A percentile compares a stretch with the other conserved stretches of the same genome.
Evolutionary conservation across 2,113 vertebrate species (phyloP).

Genomic region (Turnix velox): DNA sequence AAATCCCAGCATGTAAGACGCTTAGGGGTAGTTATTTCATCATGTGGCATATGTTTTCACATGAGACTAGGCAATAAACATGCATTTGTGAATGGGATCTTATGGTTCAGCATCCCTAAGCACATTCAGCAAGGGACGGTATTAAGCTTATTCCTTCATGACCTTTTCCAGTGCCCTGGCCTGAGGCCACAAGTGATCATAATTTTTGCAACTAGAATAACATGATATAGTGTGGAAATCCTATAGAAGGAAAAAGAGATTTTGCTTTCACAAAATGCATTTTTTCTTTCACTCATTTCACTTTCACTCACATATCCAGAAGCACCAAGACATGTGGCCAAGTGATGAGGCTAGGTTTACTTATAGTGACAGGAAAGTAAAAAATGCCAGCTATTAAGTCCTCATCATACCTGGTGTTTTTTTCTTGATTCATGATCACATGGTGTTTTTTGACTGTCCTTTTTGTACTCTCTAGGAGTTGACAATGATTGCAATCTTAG

Average conservation of each 20-base stretch:
- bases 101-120: not conserved
- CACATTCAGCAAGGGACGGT: not conserved
- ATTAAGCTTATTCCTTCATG: not conserved
- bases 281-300: not conserved
- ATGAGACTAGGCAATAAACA: not conserved
- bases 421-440: conserved; percentile 1
- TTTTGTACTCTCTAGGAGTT: not conserved
- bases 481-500: conserved; percentile 22
- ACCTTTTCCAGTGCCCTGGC: not conserved
- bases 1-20: not conserved
- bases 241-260: not conserved
- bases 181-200: not conserved
- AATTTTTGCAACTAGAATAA: not conserved
- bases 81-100: not conserved
- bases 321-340: not conserved
- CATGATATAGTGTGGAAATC: not conserved
- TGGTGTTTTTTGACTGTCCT: not conserved
- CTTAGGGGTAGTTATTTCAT: not conserved
- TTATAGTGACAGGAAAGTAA: not conserved
- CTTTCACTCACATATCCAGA: not conserved
- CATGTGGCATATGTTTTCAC: not conserved
- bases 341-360: not conserved
- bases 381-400: not conserved
- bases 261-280: not conserved
- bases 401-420: not conserved